These are phyloP conservation scores for Automeris io DNA, from an alignment of 2,888 invertebrate genomes.

Conservation along the genomic window DNA sequence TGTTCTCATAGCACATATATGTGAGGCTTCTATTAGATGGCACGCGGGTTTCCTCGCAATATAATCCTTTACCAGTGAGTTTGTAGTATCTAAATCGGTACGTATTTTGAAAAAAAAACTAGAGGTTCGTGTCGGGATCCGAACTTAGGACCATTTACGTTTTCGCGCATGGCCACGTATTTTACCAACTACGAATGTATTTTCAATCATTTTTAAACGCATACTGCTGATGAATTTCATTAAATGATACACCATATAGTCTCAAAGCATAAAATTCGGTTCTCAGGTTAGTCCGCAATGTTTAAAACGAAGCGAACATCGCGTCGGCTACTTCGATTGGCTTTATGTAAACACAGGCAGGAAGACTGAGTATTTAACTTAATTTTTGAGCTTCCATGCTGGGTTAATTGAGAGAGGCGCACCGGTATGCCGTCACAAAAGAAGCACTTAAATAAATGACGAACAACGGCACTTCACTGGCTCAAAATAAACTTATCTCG, in stretches of 20 bases:
- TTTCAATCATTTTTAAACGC: conserved; percentile 5
- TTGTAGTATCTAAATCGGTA: too few species aligned
- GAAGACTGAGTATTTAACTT: conserved; percentile 71
- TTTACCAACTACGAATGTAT: neutral
- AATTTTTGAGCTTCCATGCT: conserved; percentile 71
- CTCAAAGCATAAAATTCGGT: conserved; percentile 24
- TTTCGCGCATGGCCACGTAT: too few species aligned
- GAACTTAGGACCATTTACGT: too few species aligned
- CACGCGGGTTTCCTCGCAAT: too few species aligned
- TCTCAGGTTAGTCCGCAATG: conserved; percentile 37
- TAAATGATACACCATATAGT: conserved; percentile 11
- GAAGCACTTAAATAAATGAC: conserved; percentile 71
- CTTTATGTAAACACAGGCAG: conserved; percentile 64
- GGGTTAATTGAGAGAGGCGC: conserved; percentile 67
- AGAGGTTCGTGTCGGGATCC: too few species aligned
- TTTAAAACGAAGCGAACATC: conserved; percentile 59
- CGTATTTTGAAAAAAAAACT: too few species aligned
- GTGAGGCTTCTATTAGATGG: too few species aligned
- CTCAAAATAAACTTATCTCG: conserved; percentile 76
- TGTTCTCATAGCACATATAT: too few species aligned
- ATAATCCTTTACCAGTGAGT: too few species aligned
- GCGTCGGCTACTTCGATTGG: conserved; percentile 50
- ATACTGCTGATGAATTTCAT: too few species aligned
- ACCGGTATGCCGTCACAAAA: conserved; percentile 71
- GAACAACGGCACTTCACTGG: conserved; percentile 59